These are phyloP conservation scores for Ariolimax columbianus DNA, from an alignment of 2,888 invertebrate species.

Conservation along the genomic window DNA sequence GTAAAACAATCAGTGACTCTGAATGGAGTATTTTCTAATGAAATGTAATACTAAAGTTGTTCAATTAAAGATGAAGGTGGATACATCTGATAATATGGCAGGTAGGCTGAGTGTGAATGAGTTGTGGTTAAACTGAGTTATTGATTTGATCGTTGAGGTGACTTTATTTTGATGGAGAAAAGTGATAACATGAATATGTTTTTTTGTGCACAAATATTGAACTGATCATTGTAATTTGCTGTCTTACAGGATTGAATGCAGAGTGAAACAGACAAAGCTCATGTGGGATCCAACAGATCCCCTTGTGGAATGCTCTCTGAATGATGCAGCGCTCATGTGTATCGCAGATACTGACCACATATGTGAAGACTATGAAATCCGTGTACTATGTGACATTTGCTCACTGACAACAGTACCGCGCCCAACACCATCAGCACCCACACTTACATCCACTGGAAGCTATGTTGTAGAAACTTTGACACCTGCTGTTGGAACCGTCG, in stretches of 20 bases:
- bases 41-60: background rate
- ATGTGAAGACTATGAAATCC: conserved; percentile 75
- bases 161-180: too few relatives aligned
- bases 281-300: conserved; percentile 39
- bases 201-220: background rate
- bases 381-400: conserved; percentile 75
- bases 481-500: background rate
- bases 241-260: conserved; percentile 45
- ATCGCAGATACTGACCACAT: conserved; percentile 71
- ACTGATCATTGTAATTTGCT: background rate
- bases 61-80: background rate
- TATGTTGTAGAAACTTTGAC: background rate
- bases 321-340: conserved; percentile 84
- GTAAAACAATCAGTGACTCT: background rate
- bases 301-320: conserved; percentile 77
- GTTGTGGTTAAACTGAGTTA: background rate
- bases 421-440: conserved; percentile 6
- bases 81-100: too few relatives aligned
- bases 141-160: background rate
- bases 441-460: background rate
- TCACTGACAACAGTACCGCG: conserved; percentile 4
- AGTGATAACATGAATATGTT: too few relatives aligned
- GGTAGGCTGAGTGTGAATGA: too few relatives aligned
- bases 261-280: conserved; percentile 22
- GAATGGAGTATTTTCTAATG: background rate